These are phyloP conservation scores for Acanthurus leucopareius DNA, from an alignment of 2,797 vertebrate genomes.

Conservation along the genomic window DNA sequence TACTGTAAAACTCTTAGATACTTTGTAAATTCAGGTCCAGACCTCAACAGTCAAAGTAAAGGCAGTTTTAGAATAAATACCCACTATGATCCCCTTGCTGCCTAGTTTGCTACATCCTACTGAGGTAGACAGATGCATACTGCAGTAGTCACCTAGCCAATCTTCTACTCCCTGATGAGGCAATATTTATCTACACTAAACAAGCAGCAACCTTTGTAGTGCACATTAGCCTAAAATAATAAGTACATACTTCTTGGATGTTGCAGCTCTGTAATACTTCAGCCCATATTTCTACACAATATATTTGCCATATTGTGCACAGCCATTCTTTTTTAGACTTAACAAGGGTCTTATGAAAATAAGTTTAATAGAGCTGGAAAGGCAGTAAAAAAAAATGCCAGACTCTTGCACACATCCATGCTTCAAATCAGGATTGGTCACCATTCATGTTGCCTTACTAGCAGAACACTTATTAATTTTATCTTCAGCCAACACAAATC, in stretches of 20 bases:
- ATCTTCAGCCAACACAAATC: slow-evolving; percentile 30
- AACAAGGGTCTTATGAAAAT: slow-evolving; percentile 15
- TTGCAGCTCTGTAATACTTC: slow-evolving; percentile 40
- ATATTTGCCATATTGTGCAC: slow-evolving; percentile 37
- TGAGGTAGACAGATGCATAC: slow-evolving; percentile 79
- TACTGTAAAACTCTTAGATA: not conserved
- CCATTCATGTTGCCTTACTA: slow-evolving; percentile 28
- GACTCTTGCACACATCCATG: slow-evolving; percentile 53
- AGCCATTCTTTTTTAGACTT: slow-evolving; percentile 14
- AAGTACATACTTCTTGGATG: slow-evolving; percentile 41
- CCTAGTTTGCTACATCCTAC: slow-evolving; percentile 71
- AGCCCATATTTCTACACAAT: slow-evolving; percentile 32
- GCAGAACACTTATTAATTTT: slow-evolving; percentile 33
- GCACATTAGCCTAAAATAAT: slow-evolving; percentile 59
- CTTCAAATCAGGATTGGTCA: slow-evolving; percentile 39
- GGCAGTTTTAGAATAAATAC: slow-evolving; percentile 78
- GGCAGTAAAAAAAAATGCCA: slow-evolving; percentile 36
- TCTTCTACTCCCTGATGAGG: slow-evolving; percentile 78
- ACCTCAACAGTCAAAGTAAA: slow-evolving; percentile 73
- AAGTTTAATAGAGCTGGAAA: slow-evolving; percentile 32
- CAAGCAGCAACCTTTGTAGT: slow-evolving; percentile 72
- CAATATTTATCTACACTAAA: slow-evolving; percentile 62
- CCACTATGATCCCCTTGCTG: slow-evolving; percentile 54
- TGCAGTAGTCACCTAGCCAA: slow-evolving; percentile 70
- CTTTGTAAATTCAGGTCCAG: slow-evolving; percentile 44